These are phyloP conservation scores for Pipistrellus nathusii DNA, from an alignment of 2,797 vertebrate species.

Conservation along the genomic window DNA sequence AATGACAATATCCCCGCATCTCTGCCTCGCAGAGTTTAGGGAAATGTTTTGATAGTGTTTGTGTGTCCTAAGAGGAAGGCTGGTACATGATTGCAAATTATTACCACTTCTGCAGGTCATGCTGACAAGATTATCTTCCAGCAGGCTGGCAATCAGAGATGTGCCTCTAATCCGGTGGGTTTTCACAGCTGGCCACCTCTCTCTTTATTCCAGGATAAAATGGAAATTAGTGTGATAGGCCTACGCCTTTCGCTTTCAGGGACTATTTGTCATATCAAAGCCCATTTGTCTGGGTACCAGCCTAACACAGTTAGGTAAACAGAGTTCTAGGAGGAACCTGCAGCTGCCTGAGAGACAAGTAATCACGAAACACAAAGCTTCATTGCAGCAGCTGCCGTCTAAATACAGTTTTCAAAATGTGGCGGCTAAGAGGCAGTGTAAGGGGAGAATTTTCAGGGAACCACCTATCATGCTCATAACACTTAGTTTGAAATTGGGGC, in stretches of 20 bases:
- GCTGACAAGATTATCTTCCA: constrained; percentile 43
- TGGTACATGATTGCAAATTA: constrained; percentile 52
- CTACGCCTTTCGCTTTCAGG: constrained; percentile 17
- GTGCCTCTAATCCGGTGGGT: constrained; percentile 4
- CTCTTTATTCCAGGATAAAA: constrained; percentile 18
- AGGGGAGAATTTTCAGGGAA: neutral
- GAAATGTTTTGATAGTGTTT: constrained; percentile 13
- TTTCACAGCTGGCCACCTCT: constrained; percentile 61
- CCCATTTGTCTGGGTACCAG: constrained; percentile 59
- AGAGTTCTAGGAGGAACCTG: constrained; percentile 22
- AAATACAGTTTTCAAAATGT: constrained; percentile 55
- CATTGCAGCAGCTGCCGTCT: neutral
- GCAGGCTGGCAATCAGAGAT: constrained; percentile 61
- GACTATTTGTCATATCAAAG: constrained; percentile 76
- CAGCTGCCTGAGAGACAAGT: constrained; percentile 60
- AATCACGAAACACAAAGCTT: constrained; percentile 67
- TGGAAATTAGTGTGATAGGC: neutral
- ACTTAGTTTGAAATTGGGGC: neutral
- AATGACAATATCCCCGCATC: constrained; percentile 21
- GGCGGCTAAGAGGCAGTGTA: neutral
- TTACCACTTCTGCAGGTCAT: constrained; percentile 7
- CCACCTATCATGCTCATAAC: neutral
- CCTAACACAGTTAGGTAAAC: constrained; percentile 76
- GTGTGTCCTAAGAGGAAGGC: constrained; percentile 38
- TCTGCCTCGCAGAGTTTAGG: neutral